Base-by-base conservation (phyloP, 2,888 invertebrate genomes). In the Rhabditoides inermis region DNA sequence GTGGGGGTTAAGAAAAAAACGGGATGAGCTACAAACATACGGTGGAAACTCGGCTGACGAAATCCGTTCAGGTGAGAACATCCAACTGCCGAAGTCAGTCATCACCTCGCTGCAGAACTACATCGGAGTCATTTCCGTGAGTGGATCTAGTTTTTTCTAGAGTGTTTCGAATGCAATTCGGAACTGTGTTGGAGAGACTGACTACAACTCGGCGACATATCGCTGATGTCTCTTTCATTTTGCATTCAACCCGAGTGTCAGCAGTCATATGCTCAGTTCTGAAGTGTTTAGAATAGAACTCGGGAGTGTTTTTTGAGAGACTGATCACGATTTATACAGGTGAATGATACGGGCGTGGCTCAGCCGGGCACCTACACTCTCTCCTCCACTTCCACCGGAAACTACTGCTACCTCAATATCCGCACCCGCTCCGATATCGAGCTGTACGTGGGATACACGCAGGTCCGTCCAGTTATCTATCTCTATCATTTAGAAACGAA, bases 81-180 rank as follows among this genome's bases (percentile, higher is more conserved):
- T 66, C 3, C 30, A 44, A 1, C 45, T 66, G 6, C 62, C 68
- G 0, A 51, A 53, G 12, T 66, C 45, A 41, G 35, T 65, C 18
- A 59, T 68, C 50, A 55, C 56, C 36, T 61, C 61, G 37, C 61
- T 58, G 27, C 54, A 45, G 25, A 65, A 63, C 44, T 69, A 64
- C 52, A 46, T 69, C 22, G 63, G 58, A 41, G 59, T 69, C n/a
- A 40, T 56, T 30, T 23, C 35, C 35, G 53, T 58, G 22, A 28
- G 23, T 15, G 3, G 6, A 35, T 27, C 35, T 39, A 44, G 22
- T 15, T 42, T 42, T 7, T 15, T 7, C 10, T 32, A 15, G 15
- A 32, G 15, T 32, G 32, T 10, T 10, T 10, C 15, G 6, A 32
- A 22, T 45, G 22, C 20, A 2, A 32, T 18, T n/a, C n/a, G n/a